A percentile compares a stretch with the other conserved stretches of the same genome.
phyloP scores from a whole-genome alignment of 2,888 invertebrate species.

The Bhutanitis thaidina region DNA sequence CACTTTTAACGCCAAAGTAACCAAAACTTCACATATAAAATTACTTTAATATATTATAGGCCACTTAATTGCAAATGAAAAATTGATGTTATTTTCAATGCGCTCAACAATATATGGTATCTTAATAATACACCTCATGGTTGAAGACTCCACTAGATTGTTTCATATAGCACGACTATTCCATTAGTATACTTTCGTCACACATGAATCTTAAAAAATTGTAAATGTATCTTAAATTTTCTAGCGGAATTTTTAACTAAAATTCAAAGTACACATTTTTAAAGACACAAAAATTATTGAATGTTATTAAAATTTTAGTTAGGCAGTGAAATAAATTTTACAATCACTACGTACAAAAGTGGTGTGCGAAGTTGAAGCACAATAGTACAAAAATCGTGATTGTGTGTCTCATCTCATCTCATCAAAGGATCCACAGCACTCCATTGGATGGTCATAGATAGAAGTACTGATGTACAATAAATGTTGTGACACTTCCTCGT shows the following conservation, averaged over 20 bases:
- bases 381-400: slow-evolving; percentile 18
- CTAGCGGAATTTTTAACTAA: too few species aligned
- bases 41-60: too few species aligned
- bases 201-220: background rate
- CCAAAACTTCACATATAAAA: too few species aligned
- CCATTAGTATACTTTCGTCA: too few species aligned
- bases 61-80: too few species aligned
- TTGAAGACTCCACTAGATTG: too few species aligned
- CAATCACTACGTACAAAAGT: slow-evolving; percentile 13
- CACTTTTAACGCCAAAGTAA: too few species aligned
- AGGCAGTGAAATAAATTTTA: slow-evolving; percentile 3
- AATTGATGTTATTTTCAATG: too few species aligned
- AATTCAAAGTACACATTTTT: slow-evolving; percentile 9
- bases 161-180: too few species aligned
- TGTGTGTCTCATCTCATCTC: background rate
- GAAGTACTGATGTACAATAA: background rate
- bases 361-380: slow-evolving; percentile 12
- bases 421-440: background rate
- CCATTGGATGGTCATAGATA: background rate
- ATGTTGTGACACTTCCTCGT: background rate
- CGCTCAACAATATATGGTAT: too few species aligned
- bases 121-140: too few species aligned
- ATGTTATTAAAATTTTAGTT: slow-evolving; percentile 7
- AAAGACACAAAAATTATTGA: background rate
- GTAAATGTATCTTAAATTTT: too few species aligned